Evolutionary conservation across 1,140 invertebrate species (phyloP).

Genomic region (Solenopsis invicta): DNA sequence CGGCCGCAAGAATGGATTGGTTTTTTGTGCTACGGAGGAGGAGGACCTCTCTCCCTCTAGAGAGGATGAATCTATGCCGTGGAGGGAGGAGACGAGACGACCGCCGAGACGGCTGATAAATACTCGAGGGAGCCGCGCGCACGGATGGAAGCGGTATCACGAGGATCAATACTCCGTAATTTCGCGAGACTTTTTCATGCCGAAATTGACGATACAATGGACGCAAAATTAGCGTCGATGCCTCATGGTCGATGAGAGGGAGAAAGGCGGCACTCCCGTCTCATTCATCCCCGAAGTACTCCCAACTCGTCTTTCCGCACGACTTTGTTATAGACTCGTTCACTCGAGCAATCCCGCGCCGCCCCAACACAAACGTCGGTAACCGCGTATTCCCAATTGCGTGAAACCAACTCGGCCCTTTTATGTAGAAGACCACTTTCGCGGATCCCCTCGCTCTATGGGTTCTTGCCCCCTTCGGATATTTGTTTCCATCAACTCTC

Average conservation of each 20-base stretch:
- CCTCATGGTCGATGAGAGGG: not conserved
- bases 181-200: not conserved
- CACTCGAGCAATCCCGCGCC: not conserved
- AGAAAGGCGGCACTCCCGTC: not conserved
- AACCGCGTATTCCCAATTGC: not conserved
- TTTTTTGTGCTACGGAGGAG: constrained; percentile 11
- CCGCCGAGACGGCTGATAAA: constrained; percentile 7
- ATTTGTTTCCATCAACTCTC: constrained; percentile 25
- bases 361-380: not conserved
- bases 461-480: not conserved
- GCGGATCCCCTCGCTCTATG: not conserved
- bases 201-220: constrained; percentile 1
- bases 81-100: not conserved
- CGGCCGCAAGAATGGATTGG: constrained; percentile 42
- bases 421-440: constrained; percentile 12
- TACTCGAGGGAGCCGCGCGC: not conserved
- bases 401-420: constrained; percentile 27
- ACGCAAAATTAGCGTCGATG: constrained; percentile 22
- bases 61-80: not conserved
- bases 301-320: not conserved
- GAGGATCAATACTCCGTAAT: constrained; percentile 31
- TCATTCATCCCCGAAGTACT: not conserved
- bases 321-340: constrained; percentile 6
- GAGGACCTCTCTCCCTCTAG: not conserved
- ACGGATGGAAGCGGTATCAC: not conserved